A percentile compares a stretch with the other conserved stretches of the same genome.
These are phyloP conservation scores for Pygoscelis antarcticus DNA, from an alignment of 2,113 vertebrate species.

Conservation along the genomic window DNA sequence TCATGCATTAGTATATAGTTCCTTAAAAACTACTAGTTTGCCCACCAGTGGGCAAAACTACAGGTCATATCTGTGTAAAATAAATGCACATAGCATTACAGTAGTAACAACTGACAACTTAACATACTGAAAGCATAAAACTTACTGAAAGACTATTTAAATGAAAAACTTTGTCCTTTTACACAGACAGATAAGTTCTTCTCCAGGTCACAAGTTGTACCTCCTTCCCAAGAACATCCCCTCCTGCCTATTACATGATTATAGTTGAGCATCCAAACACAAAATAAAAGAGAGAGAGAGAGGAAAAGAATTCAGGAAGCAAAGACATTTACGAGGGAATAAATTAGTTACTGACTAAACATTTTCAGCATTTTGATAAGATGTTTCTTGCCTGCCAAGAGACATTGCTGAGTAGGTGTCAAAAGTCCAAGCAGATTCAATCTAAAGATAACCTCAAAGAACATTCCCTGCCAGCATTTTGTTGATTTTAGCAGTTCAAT, in stretches of 20 bases:
- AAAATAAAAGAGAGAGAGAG: neutral
- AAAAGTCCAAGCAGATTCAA: slow-evolving; percentile 64
- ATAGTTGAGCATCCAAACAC: neutral
- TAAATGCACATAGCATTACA: neutral
- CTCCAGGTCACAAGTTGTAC: neutral
- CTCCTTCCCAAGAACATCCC: neutral
- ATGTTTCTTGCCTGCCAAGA: slow-evolving; percentile 37
- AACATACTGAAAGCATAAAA: neutral
- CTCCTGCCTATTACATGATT: neutral
- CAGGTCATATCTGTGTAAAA: neutral
- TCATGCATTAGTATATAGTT: neutral
- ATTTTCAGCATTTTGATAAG: slow-evolving; percentile 52
- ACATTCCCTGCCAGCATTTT: slow-evolving; percentile 58
- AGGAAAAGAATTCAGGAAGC: neutral
- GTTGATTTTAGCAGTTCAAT: slow-evolving; percentile 62
- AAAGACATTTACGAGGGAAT: neutral
- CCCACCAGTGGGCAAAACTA: neutral
- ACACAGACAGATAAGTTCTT: neutral
- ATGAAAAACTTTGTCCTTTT: neutral
- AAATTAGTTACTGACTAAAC: slow-evolving; percentile 35
- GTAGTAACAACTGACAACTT: neutral
- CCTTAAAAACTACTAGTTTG: neutral
- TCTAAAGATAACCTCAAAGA: slow-evolving; percentile 64
- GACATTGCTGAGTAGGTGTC: slow-evolving; percentile 64
- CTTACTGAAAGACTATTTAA: neutral